Percentiles rank a stretch among this genome's conserved stretches.
phyloP scores from a whole-genome alignment of 2,888 invertebrate species.

The Clepsis dumicolana region DNA sequence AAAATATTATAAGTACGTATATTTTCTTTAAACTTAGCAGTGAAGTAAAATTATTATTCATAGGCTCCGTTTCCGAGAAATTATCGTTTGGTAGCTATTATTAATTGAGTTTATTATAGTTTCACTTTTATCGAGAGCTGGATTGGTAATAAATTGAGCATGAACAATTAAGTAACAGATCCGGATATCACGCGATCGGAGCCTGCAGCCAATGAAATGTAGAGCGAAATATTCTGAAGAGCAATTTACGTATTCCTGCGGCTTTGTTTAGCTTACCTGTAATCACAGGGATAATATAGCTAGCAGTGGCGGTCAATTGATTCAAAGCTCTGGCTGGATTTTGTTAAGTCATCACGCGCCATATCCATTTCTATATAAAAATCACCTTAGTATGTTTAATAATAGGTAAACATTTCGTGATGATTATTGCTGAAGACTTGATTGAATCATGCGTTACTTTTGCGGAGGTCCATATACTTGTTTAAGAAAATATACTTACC shows the following conservation, averaged over 20 bases:
- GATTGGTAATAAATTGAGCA: constrained; percentile 22
- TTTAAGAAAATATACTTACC: too few relatives aligned
- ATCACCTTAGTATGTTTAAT: too few relatives aligned
- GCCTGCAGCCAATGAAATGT: constrained; percentile 5
- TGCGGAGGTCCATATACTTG: too few relatives aligned
- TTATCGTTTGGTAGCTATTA: constrained; percentile 19
- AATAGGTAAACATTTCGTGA: too few relatives aligned
- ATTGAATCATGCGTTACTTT: too few relatives aligned
- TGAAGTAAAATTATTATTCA: not conserved
- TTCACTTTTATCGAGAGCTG: constrained; percentile 26
- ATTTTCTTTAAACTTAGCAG: not conserved
- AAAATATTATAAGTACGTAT: too few relatives aligned
- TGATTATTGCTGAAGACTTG: too few relatives aligned
- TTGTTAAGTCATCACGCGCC: too few relatives aligned
- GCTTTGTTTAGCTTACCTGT: not conserved
- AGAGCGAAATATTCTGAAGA: constrained; percentile 1
- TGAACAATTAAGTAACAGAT: constrained; percentile 12
- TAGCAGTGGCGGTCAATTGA: not conserved
- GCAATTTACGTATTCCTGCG: not conserved
- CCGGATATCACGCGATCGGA: constrained; percentile 12
- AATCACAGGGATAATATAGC: not conserved
- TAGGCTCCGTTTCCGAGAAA: constrained; percentile 11
- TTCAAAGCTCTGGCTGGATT: too few relatives aligned
- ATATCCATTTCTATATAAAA: too few relatives aligned
- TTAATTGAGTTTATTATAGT: constrained; percentile 12